A percentile compares a stretch with the other conserved stretches of the same genome.
Conservation (phyloP, 2,113 vertebrate genomes). For the Nicator chloris region DNA sequence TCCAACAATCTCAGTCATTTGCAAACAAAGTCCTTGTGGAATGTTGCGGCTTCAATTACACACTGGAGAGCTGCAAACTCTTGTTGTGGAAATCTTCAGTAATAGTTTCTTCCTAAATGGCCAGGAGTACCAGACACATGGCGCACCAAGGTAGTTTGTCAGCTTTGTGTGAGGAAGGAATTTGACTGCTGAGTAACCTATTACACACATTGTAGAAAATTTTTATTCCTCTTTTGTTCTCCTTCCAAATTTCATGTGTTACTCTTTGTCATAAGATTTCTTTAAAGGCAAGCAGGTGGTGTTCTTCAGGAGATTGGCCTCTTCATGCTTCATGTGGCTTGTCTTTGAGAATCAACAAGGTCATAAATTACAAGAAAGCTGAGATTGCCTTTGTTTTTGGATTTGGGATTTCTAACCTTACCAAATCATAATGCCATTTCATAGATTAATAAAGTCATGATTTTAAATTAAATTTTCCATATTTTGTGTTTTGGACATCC, state of each 20-base stretch:
- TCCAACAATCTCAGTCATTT: neutral
- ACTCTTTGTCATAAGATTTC: neutral
- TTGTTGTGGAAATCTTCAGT: neutral
- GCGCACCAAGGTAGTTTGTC: neutral
- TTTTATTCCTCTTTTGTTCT: neutral
- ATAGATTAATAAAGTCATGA: neutral
- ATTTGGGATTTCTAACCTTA: neutral
- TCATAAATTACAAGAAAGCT: neutral
- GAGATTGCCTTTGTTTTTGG: neutral
- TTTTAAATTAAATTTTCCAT: neutral
- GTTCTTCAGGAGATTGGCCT: neutral
- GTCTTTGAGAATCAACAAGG: neutral
- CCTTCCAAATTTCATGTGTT: neutral
- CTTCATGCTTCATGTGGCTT: rapidly evolving
- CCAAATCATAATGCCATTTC: neutral
- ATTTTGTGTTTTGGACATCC: neutral
- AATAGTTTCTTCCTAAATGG: neutral
- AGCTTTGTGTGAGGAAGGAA: neutral
- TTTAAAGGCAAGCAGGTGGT: neutral
- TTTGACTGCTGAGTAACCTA: neutral
- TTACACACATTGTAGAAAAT: neutral
- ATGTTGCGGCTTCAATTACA: neutral
- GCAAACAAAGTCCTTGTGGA: neutral
- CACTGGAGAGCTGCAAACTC: neutral
- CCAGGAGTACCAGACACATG: neutral